A percentile compares a stretch with the other conserved stretches of the same genome.
Evolutionary conservation across 2,797 vertebrate genomes (phyloP).

Genomic region (Lacerta agilis): DNA sequence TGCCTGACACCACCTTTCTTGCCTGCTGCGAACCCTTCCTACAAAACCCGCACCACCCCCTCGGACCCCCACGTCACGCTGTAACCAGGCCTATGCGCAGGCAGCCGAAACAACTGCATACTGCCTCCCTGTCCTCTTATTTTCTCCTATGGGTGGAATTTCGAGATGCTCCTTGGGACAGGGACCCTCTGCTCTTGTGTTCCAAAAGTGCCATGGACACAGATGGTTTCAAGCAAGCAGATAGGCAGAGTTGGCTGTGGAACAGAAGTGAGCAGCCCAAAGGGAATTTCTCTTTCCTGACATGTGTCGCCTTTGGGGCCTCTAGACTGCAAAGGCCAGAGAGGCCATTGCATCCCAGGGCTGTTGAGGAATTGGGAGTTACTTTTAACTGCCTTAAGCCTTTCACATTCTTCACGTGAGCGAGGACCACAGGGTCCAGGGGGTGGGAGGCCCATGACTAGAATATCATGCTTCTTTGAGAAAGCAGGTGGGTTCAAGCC

Average conservation of each 20-base stretch:
- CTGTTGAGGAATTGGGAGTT: not conserved
- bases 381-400: not conserved
- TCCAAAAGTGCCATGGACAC: not conserved
- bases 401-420: no score
- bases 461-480: not conserved
- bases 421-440: not conserved
- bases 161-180: not conserved
- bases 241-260: not conserved
- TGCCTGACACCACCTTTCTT: not conserved
- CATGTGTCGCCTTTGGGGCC: not conserved
- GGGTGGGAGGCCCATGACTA: not conserved
- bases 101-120: not conserved
- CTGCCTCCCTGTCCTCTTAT: not conserved
- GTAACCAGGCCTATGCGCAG: not conserved
- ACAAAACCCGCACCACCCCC: not conserved
- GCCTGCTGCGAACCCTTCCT: not conserved
- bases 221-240: not conserved
- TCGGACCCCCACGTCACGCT: not conserved
- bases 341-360: not conserved
- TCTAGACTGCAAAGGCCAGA: not conserved
- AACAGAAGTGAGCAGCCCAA: not conserved
- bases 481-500: not conserved
- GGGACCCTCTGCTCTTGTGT: not conserved
- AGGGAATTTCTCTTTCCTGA: not conserved
- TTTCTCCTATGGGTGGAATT: not conserved